phyloP scores from a whole-genome alignment of 2,888 invertebrate species.

The Drosophila paramelanica region DNA sequence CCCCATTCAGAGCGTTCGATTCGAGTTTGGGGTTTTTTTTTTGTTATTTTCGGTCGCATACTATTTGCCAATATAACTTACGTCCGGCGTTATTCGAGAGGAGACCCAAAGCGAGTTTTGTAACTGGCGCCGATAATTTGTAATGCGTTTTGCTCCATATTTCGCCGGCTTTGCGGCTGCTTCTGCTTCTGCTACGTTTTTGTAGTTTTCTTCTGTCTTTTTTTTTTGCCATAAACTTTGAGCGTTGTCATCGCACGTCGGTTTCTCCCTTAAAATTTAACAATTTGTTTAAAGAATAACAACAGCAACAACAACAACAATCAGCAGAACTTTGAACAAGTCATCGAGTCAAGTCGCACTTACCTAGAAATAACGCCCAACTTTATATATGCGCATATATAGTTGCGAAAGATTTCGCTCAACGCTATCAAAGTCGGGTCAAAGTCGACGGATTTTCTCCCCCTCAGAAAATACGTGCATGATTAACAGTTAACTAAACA shows the following conservation, averaged over 20 bases:
- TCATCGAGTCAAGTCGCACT: slow-evolving; percentile 41
- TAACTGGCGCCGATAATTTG: slow-evolving; percentile 54
- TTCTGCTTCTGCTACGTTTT: not conserved
- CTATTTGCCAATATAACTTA: slow-evolving; percentile 49
- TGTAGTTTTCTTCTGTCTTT: not conserved
- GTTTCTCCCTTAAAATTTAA: slow-evolving; percentile 48
- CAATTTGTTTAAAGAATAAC: slow-evolving; percentile 41
- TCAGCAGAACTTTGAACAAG: slow-evolving; percentile 36
- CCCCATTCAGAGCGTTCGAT: too few species aligned
- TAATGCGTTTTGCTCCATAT: slow-evolving; percentile 51
- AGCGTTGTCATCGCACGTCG: slow-evolving; percentile 28
- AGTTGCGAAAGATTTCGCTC: slow-evolving; percentile 35
- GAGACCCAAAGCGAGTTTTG: not conserved
- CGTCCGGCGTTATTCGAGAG: slow-evolving; percentile 26
- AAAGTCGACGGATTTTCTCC: slow-evolving; percentile 31
- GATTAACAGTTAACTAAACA: slow-evolving; percentile 5
- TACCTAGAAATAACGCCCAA: slow-evolving; percentile 36
- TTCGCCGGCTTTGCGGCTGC: slow-evolving; percentile 1
- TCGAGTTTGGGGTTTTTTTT: slow-evolving; percentile 11
- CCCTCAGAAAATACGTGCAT: slow-evolving; percentile 16
- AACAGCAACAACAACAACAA: slow-evolving; percentile 17
- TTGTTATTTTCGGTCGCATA: slow-evolving; percentile 14
- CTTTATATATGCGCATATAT: not conserved
- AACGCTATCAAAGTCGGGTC: slow-evolving; percentile 21
- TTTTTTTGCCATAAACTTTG: slow-evolving; percentile 15